Conservation (phyloP, 2,888 invertebrate species). For the Parthenolecanium corni region DNA sequence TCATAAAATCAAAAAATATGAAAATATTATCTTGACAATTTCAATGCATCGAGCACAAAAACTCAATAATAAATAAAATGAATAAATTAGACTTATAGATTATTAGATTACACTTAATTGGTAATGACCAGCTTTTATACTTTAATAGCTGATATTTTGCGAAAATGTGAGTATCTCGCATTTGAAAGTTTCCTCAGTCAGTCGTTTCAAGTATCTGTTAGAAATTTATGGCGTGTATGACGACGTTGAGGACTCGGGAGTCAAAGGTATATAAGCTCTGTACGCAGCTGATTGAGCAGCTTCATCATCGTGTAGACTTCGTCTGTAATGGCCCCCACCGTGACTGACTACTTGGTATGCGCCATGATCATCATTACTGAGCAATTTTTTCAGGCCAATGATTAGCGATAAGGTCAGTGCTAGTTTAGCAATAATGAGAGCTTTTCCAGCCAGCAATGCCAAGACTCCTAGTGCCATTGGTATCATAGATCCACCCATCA, state of each 20-base stretch:
- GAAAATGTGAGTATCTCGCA: no score
- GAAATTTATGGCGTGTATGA: slow-evolving; percentile 3
- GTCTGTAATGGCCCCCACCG: slow-evolving; percentile 34
- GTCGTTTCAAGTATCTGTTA: no score
- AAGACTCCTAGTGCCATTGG: slow-evolving; percentile 72
- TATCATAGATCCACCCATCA: slow-evolving; percentile 67
- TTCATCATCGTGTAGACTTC: slow-evolving; percentile 33
- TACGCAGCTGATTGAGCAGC: slow-evolving; percentile 47
- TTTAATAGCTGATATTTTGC: no score
- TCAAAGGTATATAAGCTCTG: slow-evolving; percentile 45
- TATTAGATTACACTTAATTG: no score
- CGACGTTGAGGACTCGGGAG: slow-evolving; percentile 13
- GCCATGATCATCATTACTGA: slow-evolving; percentile 44
- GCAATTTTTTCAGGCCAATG: slow-evolving; percentile 71
- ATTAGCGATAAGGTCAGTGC: slow-evolving; percentile 71
- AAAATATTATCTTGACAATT: no score
- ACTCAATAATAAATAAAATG: no score
- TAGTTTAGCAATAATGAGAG: slow-evolving; percentile 70
- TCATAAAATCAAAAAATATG: no score
- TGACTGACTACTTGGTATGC: slow-evolving; percentile 33
- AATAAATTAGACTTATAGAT: no score
- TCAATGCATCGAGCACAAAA: no score
- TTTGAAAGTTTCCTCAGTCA: no score
- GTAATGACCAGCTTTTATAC: no score
- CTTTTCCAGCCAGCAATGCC: slow-evolving; percentile 72